Evolutionary conservation across 2,888 invertebrate genomes (phyloP).

Genomic region (Zhengitettix transpicula): DNA sequence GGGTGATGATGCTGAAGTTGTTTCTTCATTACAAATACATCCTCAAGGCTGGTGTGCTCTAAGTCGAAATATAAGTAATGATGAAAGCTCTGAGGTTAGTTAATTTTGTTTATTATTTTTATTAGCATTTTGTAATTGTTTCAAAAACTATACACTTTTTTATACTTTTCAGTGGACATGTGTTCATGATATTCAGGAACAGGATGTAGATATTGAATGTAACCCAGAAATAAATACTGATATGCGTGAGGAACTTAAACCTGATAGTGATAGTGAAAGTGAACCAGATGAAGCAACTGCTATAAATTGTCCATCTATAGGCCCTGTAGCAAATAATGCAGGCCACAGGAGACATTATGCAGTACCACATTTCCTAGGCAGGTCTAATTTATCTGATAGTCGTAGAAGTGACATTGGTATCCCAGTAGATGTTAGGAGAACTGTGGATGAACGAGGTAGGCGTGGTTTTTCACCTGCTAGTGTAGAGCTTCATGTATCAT

Average conservation of each 20-base stretch:
- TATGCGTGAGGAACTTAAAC: not conserved
- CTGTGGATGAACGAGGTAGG: slow-evolving; percentile 12
- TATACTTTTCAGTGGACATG: slow-evolving; percentile 66
- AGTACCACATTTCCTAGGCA: no score
- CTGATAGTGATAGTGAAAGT: slow-evolving; percentile 10
- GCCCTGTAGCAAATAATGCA: no score
- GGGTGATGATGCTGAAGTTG: slow-evolving; percentile 74
- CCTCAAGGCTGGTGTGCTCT: slow-evolving; percentile 81
- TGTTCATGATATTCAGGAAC: slow-evolving; percentile 79
- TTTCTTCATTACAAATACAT: slow-evolving; percentile 77
- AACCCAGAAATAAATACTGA: slow-evolving; percentile 3
- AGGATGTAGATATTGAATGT: slow-evolving; percentile 23
- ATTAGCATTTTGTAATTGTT: not conserved
- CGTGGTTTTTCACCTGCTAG: slow-evolving; percentile 21
- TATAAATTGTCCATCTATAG: no score
- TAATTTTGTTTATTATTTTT: not conserved
- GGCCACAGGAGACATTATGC: no score
- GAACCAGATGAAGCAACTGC: not conserved
- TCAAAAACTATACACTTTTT: not conserved
- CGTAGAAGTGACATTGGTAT: not conserved
- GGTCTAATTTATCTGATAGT: no score
- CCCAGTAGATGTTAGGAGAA: not conserved
- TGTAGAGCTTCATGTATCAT: slow-evolving; percentile 25
- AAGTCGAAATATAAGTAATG: slow-evolving; percentile 71
- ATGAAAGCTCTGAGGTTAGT: slow-evolving; percentile 68